phyloP scores from a whole-genome alignment of 2,888 invertebrate species.

The Laspeyria flexula region DNA sequence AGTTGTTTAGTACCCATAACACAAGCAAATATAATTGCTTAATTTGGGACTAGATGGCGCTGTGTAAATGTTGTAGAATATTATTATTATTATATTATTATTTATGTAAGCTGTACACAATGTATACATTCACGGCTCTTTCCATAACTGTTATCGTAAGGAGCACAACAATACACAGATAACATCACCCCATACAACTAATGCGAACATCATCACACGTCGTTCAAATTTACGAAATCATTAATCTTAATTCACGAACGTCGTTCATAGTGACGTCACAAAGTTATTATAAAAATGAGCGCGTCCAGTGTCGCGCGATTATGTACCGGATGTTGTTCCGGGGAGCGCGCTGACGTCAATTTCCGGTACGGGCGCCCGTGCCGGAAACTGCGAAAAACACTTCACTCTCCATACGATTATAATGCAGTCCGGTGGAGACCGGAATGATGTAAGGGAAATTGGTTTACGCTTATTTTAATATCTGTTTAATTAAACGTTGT shows the following conservation, averaged over 20 bases:
- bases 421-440: slow-evolving; percentile 36
- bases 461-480: slow-evolving; percentile 21
- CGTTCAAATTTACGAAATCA: background rate
- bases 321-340: slow-evolving; percentile 68
- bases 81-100: no score
- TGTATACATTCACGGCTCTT: no score
- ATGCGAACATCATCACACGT: background rate
- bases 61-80: no score
- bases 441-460: slow-evolving; percentile 41
- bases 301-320: slow-evolving; percentile 65
- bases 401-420: slow-evolving; percentile 52
- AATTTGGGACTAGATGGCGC: no score
- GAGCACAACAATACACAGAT: background rate
- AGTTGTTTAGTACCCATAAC: no score
- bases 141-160: no score
- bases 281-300: slow-evolving; percentile 57
- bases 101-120: no score
- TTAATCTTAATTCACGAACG: slow-evolving; percentile 15
- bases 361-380: slow-evolving; percentile 60
- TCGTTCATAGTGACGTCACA: slow-evolving; percentile 21
- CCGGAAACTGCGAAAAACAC: slow-evolving; percentile 65
- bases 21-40: no score
- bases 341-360: slow-evolving; percentile 66
- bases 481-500: slow-evolving; percentile 7
- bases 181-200: background rate